Base-by-base conservation (phyloP, 2,888 invertebrate species). In the Oligia fasciuncula region DNA sequence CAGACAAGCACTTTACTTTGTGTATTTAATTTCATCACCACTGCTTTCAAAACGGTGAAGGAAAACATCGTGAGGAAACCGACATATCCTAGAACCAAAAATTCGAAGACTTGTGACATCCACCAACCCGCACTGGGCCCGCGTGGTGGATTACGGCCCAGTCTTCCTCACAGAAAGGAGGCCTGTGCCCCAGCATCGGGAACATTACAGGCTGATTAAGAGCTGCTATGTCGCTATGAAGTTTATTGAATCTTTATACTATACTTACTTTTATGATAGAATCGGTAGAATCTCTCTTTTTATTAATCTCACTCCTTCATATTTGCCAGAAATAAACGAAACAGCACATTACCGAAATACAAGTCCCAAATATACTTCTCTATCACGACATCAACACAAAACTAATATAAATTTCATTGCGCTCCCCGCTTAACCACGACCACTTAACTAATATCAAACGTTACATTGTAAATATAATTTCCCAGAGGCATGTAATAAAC, bases 391-490 rank as follows among this genome's bases (percentile, higher is more conserved):
- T 78, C 62, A 74, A 85, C 54, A 68, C 74, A 63, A 77, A 80
- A 84, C 72, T 78, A 85, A 81, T 86, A 86, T 78, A 72, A 84
- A 86, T 83, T 85, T 77, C 19, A 83, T 51, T 84, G 84, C 76
- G 77, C 66, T 63, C 82, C 68, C 60, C 74, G 72, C 68, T 79
- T 83, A 80, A 83, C 79, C 73, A 77, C 81, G 73, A 79, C 84
- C 79, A 77, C 84, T 83, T 76, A 85, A 85, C 87, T 85, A 85
- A 86, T 87, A 89, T 88, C 88, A 86, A 83, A 85, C 71, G 71
- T 81, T 83, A 90, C 85, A 88, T 84, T 86, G 89, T 91, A 89
- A 91, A 89, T 86, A 89, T 90, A 87, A 90, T 88, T 87, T 87
- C 88, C 87, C 87, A 85, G 81, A 89, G 88, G 87, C 89, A 85